Percentiles rank a stretch among this genome's conserved stretches.
Conservation (phyloP, 1,140 invertebrate species). For the Drosophila kohkoa region DNA sequence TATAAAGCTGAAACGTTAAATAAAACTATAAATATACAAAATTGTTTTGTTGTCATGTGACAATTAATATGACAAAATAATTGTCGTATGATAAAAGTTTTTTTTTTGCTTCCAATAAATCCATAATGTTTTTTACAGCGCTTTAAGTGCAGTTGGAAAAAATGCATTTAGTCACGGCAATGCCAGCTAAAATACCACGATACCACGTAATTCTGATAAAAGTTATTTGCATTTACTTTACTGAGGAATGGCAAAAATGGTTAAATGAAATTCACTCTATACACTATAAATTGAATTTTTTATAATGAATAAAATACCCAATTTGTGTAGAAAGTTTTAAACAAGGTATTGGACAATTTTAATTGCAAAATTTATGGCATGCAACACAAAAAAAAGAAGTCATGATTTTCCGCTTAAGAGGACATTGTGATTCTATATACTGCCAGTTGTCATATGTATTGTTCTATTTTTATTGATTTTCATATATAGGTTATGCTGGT, state of each 20-base stretch:
- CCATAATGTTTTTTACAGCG: conserved; percentile 20
- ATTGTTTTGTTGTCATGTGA: conserved; percentile 2
- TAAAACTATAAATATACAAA: conserved; percentile 17
- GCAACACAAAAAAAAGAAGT: conserved; percentile 4
- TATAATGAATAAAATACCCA: neutral
- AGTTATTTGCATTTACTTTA: no score
- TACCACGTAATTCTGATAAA: no score
- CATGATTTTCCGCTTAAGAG: no score
- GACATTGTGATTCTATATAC: neutral
- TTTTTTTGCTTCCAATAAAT: conserved; percentile 23
- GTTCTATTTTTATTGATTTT: conserved; percentile 15
- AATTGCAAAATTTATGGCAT: conserved; percentile 49
- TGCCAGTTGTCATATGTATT: conserved; percentile 4
- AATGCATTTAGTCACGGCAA: neutral
- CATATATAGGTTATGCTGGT: neutral
- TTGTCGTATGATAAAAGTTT: conserved; percentile 29
- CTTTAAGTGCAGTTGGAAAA: conserved; percentile 11
- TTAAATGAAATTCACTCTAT: no score
- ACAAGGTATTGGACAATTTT: conserved; percentile 26
- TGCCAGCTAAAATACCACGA: neutral
- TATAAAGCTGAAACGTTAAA: neutral
- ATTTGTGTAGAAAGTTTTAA: neutral
- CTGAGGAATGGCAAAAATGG: no score
- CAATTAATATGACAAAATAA: conserved; percentile 40
- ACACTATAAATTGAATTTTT: no score